phyloP scores from a whole-genome alignment of 2,888 invertebrate species.

The Bembecia ichneumoniformis region DNA sequence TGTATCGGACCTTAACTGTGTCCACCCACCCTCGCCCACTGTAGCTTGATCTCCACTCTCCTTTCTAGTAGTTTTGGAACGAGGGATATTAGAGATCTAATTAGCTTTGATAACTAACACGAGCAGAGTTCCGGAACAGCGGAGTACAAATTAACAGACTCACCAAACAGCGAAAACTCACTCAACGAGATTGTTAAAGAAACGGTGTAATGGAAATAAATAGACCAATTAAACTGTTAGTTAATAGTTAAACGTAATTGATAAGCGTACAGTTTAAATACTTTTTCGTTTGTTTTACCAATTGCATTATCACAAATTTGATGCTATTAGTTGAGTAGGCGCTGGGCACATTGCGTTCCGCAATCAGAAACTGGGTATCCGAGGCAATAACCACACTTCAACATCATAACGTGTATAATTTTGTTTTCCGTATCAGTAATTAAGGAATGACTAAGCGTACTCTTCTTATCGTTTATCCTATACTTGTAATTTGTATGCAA shows the following conservation, averaged over 20 bases:
- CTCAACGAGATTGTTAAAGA: slow-evolving; percentile 1
- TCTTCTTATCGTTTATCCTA: too few species aligned
- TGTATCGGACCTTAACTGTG: slow-evolving; percentile 25
- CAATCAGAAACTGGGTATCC: too few species aligned
- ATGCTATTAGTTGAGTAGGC: too few species aligned
- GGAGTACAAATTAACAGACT: slow-evolving; percentile 12
- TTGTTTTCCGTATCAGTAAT: too few species aligned
- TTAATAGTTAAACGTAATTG: background rate
- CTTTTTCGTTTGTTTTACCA: background rate
- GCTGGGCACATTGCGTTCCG: too few species aligned
- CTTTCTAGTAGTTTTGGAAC: background rate
- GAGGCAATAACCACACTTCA: too few species aligned
- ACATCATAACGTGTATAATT: too few species aligned
- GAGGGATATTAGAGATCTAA: background rate
- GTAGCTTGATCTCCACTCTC: background rate
- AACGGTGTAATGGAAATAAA: slow-evolving; percentile 13
- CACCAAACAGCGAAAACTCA: background rate
- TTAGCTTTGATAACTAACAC: slow-evolving; percentile 10
- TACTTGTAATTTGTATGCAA: too few species aligned
- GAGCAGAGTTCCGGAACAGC: slow-evolving; percentile 26
- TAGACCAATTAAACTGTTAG: slow-evolving; percentile 4
- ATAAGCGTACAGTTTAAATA: background rate
- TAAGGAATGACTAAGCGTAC: too few species aligned
- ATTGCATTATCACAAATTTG: too few species aligned
- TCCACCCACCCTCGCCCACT: slow-evolving; percentile 3